A percentile compares a stretch with the other conserved stretches of the same genome.
phyloP scores from a whole-genome alignment of 2,797 vertebrate genomes.

The Notolabrus celidotus region DNA sequence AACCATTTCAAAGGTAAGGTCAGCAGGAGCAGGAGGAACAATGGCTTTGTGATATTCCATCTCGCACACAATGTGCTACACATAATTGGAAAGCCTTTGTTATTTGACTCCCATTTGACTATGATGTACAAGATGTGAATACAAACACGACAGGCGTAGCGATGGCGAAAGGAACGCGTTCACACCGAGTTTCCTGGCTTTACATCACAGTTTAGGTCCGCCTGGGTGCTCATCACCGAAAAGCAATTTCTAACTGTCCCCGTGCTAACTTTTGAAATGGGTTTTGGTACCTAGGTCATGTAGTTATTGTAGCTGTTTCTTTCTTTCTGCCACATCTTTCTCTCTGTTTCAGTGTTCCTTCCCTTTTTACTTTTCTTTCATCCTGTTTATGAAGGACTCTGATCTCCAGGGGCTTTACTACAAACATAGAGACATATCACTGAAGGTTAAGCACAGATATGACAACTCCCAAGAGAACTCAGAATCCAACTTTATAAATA shows the following conservation, averaged over 20 bases:
- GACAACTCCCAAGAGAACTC: conserved; percentile 44
- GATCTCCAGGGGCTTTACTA: conserved; percentile 54
- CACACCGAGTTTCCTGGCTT: conserved; percentile 75
- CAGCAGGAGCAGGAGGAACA: conserved; percentile 79
- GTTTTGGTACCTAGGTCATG: conserved; percentile 39
- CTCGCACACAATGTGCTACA: conserved; percentile 79
- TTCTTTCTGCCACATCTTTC: background rate
- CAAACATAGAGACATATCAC: conserved; percentile 58
- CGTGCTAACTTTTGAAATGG: conserved; percentile 51
- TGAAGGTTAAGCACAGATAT: conserved; percentile 42
- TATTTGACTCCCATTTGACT: conserved; percentile 87
- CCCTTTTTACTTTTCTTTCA: conserved; percentile 22
- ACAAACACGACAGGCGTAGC: conserved; percentile 79
- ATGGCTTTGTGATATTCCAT: conserved; percentile 84
- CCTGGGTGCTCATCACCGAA: conserved; percentile 56
- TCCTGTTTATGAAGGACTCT: conserved; percentile 30
- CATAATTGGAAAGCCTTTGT: conserved; percentile 86
- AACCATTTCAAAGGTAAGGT: conserved; percentile 84
- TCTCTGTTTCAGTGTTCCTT: conserved; percentile 29
- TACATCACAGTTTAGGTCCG: conserved; percentile 73
- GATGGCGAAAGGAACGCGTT: conserved; percentile 69
- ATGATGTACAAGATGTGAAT: conserved; percentile 85
- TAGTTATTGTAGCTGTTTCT: background rate
- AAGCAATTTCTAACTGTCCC: conserved; percentile 65
- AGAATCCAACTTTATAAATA: conserved; percentile 43